Conservation (phyloP, 2,113 vertebrate genomes). For the Pseudolaguvia tuberculata region DNA sequence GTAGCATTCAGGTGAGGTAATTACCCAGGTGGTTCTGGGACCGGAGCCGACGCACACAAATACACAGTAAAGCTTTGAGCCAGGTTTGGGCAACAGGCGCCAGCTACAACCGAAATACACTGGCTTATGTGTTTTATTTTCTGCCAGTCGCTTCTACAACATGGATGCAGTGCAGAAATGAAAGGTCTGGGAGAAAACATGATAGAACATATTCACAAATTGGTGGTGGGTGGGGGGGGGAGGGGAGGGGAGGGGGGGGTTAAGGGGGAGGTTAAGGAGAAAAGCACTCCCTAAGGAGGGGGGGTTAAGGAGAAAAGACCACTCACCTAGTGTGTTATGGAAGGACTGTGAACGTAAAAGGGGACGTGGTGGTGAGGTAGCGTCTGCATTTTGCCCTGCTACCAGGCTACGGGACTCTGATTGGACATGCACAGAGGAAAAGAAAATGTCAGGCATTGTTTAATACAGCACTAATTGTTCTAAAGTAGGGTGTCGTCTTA, state of each 20-base stretch:
- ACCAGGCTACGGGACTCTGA: slow-evolving; percentile 60
- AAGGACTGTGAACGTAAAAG: slow-evolving; percentile 65
- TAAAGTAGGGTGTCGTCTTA: slow-evolving; percentile 40
- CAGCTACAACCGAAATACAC: slow-evolving; percentile 50
- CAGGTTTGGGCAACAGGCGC: slow-evolving; percentile 57
- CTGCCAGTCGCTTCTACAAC: slow-evolving; percentile 9
- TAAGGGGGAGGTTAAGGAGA: too few species aligned
- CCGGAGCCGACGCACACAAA: slow-evolving; percentile 42
- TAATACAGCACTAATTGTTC: background rate
- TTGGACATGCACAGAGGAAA: slow-evolving; percentile 14
- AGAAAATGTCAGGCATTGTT: background rate
- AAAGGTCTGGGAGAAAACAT: background rate
- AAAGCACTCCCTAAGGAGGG: too few species aligned
- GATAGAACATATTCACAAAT: background rate
- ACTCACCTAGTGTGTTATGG: slow-evolving; percentile 64
- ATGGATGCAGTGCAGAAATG: background rate
- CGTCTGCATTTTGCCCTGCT: slow-evolving; percentile 56
- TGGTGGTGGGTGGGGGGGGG: too few species aligned
- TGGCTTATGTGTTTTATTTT: slow-evolving; percentile 8
- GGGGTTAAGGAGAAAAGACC: too few species aligned
- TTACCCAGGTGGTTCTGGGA: slow-evolving; percentile 61
- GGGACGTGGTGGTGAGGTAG: slow-evolving; percentile 57
- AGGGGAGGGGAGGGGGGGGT: too few species aligned
- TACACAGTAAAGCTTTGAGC: slow-evolving; percentile 65
- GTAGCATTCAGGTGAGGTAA: slow-evolving; percentile 66